Evolutionary conservation across 1,140 invertebrate species (phyloP).

Genomic region (Meloidogyne floridensis): DNA sequence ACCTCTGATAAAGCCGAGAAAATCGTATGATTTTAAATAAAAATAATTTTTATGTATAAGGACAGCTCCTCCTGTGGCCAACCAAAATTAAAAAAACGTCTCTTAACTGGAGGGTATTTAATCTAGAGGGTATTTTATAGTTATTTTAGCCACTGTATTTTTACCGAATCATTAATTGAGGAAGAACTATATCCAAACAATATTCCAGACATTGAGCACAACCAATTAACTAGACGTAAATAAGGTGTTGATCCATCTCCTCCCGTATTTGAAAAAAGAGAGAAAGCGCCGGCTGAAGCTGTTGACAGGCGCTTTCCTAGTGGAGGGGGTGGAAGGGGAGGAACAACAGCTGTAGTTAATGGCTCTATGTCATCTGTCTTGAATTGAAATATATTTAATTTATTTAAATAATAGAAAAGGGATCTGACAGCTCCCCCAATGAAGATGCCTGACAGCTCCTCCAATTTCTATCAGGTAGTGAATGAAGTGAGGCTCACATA

Average conservation of each 20-base stretch:
- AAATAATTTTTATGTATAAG: no score
- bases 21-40: no score
- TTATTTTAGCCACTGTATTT: no score
- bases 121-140: no score
- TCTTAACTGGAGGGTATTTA: no score
- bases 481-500: no score
- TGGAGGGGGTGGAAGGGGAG: neutral
- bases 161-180: conserved; percentile 20
- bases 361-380: neutral
- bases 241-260: conserved; percentile 4
- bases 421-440: no score
- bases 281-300: neutral
- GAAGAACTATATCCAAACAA: conserved; percentile 29
- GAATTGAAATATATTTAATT: neutral
- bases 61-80: no score
- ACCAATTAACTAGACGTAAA: conserved; percentile 24
- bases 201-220: conserved; percentile 20
- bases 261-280: neutral
- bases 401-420: no score
- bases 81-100: neutral
- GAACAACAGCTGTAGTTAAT: neutral
- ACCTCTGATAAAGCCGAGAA: no score
- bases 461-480: no score
- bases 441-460: no score
- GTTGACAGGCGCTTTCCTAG: neutral